Evolutionary conservation across 1,140 invertebrate species (phyloP).

Genomic region (Microplitis demolitor): DNA sequence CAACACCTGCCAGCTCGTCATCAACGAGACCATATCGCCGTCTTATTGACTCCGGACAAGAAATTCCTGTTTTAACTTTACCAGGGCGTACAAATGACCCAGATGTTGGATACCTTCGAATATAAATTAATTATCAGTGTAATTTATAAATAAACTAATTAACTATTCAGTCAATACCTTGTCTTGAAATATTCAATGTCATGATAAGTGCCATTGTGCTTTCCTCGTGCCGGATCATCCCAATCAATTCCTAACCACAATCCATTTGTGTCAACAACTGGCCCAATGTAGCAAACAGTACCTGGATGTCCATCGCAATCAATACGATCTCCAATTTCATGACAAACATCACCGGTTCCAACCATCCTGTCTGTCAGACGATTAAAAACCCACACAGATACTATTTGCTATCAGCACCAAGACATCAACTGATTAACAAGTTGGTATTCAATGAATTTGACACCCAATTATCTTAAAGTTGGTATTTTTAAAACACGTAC

Average conservation of each 20-base stretch:
- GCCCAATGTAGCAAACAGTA: constrained; percentile 67
- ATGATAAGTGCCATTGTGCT: constrained; percentile 87
- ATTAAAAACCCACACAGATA: background rate
- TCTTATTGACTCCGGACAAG: constrained; percentile 73
- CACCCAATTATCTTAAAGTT: too few relatives aligned
- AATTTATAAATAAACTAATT: constrained; percentile 26
- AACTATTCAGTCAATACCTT: constrained; percentile 58
- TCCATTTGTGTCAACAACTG: constrained; percentile 65
- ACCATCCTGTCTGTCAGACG: constrained; percentile 23
- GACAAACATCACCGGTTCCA: background rate
- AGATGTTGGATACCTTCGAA: constrained; percentile 66
- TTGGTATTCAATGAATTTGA: too few relatives aligned
- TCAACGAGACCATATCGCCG: constrained; percentile 74
- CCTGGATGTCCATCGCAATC: constrained; percentile 64
- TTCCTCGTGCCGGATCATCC: constrained; percentile 86
- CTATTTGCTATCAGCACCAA: too few relatives aligned
- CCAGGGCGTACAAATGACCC: constrained; percentile 86
- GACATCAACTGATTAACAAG: too few relatives aligned
- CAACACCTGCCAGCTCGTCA: constrained; percentile 65
- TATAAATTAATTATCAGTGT: constrained; percentile 16
- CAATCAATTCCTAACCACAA: constrained; percentile 91
- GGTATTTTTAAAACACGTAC: too few relatives aligned
- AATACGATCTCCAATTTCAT: constrained; percentile 63
- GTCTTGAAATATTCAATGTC: constrained; percentile 83
- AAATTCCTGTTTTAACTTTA: constrained; percentile 75